Conservation (phyloP, 2,113 vertebrate species). For the Aptenodytes patagonicus region DNA sequence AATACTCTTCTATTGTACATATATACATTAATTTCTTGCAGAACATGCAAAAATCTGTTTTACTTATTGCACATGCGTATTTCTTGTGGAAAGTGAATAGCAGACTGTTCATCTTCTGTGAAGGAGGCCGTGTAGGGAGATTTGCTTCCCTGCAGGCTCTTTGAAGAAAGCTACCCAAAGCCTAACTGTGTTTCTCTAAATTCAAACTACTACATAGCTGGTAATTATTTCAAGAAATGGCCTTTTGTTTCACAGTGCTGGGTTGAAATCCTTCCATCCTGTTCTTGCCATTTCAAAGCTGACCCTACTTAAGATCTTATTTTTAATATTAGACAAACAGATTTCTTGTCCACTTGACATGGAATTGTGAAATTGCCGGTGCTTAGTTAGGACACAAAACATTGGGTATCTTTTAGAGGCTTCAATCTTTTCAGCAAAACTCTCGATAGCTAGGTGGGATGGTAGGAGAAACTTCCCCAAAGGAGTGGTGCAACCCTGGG, state of each 20-base stretch:
- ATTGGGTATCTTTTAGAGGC: background rate
- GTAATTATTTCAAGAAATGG: background rate
- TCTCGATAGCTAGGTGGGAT: accelerated
- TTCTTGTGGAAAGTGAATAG: background rate
- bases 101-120: background rate
- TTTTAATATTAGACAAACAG: background rate
- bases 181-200: background rate
- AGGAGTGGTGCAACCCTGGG: background rate
- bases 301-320: background rate
- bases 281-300: background rate
- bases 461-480: background rate
- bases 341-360: accelerated
- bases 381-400: background rate
- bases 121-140: background rate
- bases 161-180: background rate
- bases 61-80: accelerated
- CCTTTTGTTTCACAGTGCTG: background rate
- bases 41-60: background rate
- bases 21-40: background rate
- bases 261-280: background rate
- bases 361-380: background rate
- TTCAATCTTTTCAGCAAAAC: background rate
- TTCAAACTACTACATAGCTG: background rate
- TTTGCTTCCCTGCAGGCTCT: background rate
- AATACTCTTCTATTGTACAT: background rate